phyloP scores from a whole-genome alignment of 1,140 invertebrate genomes.

The Cryptotermes secundus region DNA sequence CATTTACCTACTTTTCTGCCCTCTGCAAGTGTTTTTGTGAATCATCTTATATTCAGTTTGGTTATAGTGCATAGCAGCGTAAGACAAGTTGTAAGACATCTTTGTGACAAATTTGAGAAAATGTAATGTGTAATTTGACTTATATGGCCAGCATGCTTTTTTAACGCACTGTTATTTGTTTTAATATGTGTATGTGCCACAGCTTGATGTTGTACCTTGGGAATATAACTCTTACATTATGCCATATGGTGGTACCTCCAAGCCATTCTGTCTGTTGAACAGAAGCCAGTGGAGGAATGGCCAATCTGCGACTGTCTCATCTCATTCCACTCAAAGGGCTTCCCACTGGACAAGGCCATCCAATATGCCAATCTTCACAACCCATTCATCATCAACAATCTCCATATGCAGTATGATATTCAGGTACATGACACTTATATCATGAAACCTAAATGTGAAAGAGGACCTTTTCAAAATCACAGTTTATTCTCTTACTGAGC shows the following conservation, averaged over 20 bases:
- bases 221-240: conserved; percentile 4
- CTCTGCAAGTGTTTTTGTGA: too few relatives aligned
- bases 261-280: conserved; percentile 35
- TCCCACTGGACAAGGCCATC: conserved; percentile 97
- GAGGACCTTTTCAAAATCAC: background rate
- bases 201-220: too few relatives aligned
- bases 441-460: conserved; percentile 23
- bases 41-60: too few relatives aligned
- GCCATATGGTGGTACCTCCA: conserved; percentile 39
- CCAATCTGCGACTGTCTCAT: conserved; percentile 96
- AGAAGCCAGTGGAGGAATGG: conserved; percentile 97
- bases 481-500: conserved; percentile 33
- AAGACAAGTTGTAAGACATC: too few relatives aligned
- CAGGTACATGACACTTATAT: conserved; percentile 56
- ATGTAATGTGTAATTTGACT: too few relatives aligned
- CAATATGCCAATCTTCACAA: conserved; percentile 91
- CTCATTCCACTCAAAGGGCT: conserved; percentile 97
- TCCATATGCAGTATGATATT: conserved; percentile 98
- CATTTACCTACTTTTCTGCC: too few relatives aligned
- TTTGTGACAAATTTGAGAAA: too few relatives aligned
- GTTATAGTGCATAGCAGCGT: too few relatives aligned
- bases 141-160: too few relatives aligned
- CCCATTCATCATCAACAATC: conserved; percentile 97
- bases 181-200: too few relatives aligned
- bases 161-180: too few relatives aligned